These are phyloP conservation scores for Stegastes partitus DNA, from an alignment of 2,113 vertebrate species.

Conservation along the genomic window DNA sequence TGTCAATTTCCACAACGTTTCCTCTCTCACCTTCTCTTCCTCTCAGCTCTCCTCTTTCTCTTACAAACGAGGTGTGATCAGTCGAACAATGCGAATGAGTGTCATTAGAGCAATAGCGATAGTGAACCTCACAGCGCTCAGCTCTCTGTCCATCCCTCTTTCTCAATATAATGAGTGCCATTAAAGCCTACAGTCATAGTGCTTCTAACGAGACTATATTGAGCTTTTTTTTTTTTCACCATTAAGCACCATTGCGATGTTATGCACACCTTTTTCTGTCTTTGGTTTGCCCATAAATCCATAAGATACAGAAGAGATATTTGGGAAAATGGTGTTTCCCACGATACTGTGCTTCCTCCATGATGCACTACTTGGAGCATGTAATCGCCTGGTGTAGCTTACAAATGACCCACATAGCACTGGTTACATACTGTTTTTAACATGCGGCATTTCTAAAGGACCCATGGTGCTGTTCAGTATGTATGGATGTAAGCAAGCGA, in stretches of 20 bases:
- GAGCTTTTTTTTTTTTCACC: conserved; percentile 14
- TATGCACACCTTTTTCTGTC: neutral
- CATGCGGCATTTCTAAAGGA: no score
- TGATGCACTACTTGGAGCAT: no score
- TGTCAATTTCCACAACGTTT: neutral
- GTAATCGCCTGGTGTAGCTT: no score
- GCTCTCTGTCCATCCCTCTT: neutral
- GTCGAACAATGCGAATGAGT: conserved; percentile 9
- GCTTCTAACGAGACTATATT: conserved; percentile 5
- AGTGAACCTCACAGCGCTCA: conserved; percentile 11
- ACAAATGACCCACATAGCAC: no score
- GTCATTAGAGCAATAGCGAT: conserved; percentile 16
- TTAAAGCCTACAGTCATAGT: conserved; percentile 17
- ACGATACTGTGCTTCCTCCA: neutral
- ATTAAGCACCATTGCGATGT: neutral
- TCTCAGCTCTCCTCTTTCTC: neutral
- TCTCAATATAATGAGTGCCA: conserved; percentile 22
- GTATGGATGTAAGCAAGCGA: no score
- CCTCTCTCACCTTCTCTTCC: neutral
- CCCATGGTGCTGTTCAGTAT: no score
- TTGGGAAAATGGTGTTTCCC: neutral
- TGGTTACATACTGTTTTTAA: no score
- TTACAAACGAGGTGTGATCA: conserved; percentile 33
- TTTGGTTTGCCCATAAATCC: neutral
- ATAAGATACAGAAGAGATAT: neutral